Evolutionary conservation across 2,113 vertebrate species (phyloP), one percentile per base, ranked within the genome.

Genomic region (Lamprotornis superbus): DNA sequence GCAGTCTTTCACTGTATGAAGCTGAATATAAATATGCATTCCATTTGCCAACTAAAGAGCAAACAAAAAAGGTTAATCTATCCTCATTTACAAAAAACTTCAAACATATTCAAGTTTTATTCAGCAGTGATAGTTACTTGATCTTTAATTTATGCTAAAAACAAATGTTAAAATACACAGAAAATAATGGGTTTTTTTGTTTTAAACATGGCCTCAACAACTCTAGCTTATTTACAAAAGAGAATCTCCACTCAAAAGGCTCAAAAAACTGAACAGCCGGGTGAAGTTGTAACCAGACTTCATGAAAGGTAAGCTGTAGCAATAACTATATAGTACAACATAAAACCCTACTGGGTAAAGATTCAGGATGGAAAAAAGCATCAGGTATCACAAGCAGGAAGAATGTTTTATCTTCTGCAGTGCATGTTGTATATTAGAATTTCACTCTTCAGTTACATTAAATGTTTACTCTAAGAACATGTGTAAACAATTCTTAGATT

Each of bases 251-350:
- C 44, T 73, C 90, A 85, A 77, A 96, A 63, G 50, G 44, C 50
- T 85, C 94, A 79, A 79, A 81, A 83, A 87, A 88, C 86, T 33
- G 63, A 71, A 23, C 70, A 75, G 61, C 59, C 89, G 89, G 10
- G 8, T 69, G 79, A 89, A 73, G 49, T 33, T 63, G 60, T 91
- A 50, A 71, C 56, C 33, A 87, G 53, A 46, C 50, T 39, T 52
- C 55, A 33, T 91, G 89, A 90, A 81, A 98, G 96, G 98, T 98
- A 96, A 98, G 92, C 90, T 88, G 40, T 35, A 60, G 21, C 16
- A 86, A 3, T 35, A 63, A n/a, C 30, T 44, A 17, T 3, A 2
- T 5, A 35, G 9, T 15, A 55, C 21, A 79, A 67, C 7, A 88
- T 24, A 44, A 65, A 75, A 73, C 24, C 12, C 31, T 9, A n/a